Conservation (phyloP, 2,888 invertebrate species). For the Plagiodera versicolora region DNA sequence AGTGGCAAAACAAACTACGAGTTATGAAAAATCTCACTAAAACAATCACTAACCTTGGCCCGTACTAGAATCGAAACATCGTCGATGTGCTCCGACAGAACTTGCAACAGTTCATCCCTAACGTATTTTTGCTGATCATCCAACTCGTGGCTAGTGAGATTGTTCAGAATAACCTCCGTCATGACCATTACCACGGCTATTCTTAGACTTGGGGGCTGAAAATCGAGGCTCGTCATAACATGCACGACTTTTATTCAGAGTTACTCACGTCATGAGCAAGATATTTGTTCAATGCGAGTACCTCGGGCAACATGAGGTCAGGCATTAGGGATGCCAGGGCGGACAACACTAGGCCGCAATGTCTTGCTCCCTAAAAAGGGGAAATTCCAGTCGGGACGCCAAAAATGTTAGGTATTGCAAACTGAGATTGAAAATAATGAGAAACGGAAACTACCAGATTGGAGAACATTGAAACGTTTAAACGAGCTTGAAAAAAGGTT, state of each 20-base stretch:
- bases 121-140: slow-evolving; percentile 38
- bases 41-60: slow-evolving; percentile 63
- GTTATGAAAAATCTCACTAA: slow-evolving; percentile 34
- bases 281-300: slow-evolving; percentile 48
- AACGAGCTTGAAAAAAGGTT: too few relatives aligned
- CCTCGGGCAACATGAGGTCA: slow-evolving; percentile 50
- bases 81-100: slow-evolving; percentile 78
- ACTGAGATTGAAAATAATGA: too few relatives aligned
- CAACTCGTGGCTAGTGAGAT: slow-evolving; percentile 71
- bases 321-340: slow-evolving; percentile 50
- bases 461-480: too few relatives aligned
- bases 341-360: slow-evolving; percentile 46
- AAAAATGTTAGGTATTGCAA: too few relatives aligned
- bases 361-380: slow-evolving; percentile 43
- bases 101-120: slow-evolving; percentile 79
- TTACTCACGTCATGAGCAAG: slow-evolving; percentile 47
- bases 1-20: too few relatives aligned
- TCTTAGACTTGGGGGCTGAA: slow-evolving; percentile 68
- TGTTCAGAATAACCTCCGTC: slow-evolving; percentile 73
- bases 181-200: slow-evolving; percentile 83
- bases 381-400: too few relatives aligned
- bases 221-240: background rate
- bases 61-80: slow-evolving; percentile 86
- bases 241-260: background rate
- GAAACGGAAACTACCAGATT: background rate